A percentile compares a stretch with the other conserved stretches of the same genome.
Conservation (phyloP, 2,888 invertebrate genomes). For the Dicyrtoma fusca region DNA sequence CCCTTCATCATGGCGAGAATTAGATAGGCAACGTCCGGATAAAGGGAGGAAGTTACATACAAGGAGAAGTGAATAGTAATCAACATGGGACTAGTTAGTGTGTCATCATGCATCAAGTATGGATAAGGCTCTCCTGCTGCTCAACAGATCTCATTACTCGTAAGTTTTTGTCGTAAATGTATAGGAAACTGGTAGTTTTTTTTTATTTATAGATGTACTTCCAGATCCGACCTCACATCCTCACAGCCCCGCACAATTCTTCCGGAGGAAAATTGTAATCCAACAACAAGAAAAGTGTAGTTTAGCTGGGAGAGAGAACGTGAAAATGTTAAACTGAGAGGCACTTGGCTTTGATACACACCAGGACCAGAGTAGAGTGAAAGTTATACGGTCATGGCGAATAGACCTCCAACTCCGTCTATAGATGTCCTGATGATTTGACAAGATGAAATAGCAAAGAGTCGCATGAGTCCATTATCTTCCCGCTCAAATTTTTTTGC, state of each 20-base stretch:
- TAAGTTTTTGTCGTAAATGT: too few relatives aligned
- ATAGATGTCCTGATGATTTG: constrained; percentile 27
- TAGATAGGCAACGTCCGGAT: neutral
- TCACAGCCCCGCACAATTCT: too few relatives aligned
- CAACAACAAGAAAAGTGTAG: neutral
- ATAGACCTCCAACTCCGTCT: neutral
- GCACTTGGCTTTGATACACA: neutral
- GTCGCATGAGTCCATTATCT: constrained; percentile 34
- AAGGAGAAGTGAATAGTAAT: neutral
- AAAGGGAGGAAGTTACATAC: neutral
- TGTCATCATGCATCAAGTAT: too few relatives aligned
- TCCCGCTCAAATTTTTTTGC: constrained; percentile 31
- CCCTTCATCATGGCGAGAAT: too few relatives aligned
- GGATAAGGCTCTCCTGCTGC: too few relatives aligned
- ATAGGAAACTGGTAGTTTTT: too few relatives aligned
- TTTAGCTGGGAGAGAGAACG: neutral
- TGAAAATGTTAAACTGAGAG: neutral
- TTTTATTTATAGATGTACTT: too few relatives aligned
- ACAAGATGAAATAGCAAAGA: constrained; percentile 40
- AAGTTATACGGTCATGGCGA: neutral
- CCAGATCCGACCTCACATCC: too few relatives aligned
- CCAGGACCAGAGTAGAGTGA: too few relatives aligned
- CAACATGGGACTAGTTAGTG: too few relatives aligned
- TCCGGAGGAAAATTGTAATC: too few relatives aligned
- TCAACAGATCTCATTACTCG: too few relatives aligned